Evolutionary conservation across 2,888 invertebrate genomes (phyloP), one percentile per base, ranked within the genome.

Genomic region (Nemotelus nigrinus): DNA sequence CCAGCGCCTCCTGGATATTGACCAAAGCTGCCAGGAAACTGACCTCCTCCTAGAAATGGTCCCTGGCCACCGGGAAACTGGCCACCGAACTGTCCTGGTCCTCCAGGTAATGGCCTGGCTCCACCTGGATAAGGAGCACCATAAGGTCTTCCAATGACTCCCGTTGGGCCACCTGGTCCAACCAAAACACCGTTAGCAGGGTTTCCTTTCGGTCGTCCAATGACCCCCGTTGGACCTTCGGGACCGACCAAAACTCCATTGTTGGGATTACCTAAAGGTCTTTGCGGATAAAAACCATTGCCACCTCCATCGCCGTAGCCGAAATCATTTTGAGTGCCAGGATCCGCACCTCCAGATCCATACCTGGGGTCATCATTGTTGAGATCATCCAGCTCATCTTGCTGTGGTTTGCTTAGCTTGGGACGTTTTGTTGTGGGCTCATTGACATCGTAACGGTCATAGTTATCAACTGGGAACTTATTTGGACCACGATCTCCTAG

Each of bases 131-230:
- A 67, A 7, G 47, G 67, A 1, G 72, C 67, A 45, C 74, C 74
- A 78, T 77, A 79, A 7, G 81, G 79, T 82, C 86, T 82, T 50
- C 87, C 88, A 57, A 88, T 85, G 82, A 89, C 85, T 83, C 89
- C 89, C 75, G 89, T 90, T 80, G 90, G 89, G n/a, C 90, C 90
- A 0, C 87, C 88, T 1, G 90, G 89, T 2, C 90, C 90, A 1
- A 85, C 84, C 4, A 87, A 81, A 50, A 87, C 82, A 6, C 86
- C 87, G 81, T 85, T 85, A 7, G 81, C 81, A 0, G 83, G 81
- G 78, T 77, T 82, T 3, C 80, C 79, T 58, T 65, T 63, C 6
- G 82, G 81, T 82, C 86, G 82, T n/a, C 87, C 88, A 45, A 88
- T 85, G 83, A 89, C 86, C 84, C 89, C 89, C 76, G 88, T 89